Evolutionary conservation across 1,140 invertebrate genomes (phyloP).

Genomic region (Leptoteleia sp.): DNA sequence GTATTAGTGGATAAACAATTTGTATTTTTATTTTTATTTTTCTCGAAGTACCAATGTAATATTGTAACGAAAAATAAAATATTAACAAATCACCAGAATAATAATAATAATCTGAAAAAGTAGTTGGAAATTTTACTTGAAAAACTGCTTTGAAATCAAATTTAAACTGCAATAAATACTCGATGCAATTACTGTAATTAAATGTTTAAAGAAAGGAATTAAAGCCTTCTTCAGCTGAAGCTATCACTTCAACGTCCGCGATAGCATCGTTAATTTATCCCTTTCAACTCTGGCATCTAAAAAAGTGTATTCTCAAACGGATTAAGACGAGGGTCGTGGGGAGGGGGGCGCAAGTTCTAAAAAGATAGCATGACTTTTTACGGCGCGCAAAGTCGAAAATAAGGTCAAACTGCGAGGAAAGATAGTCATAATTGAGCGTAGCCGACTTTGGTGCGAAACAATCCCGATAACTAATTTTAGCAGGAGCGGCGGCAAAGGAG

Average conservation of each 20-base stretch:
- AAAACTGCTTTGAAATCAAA: neutral
- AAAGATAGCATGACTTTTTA: constrained; percentile 55
- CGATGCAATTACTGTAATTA: constrained; percentile 24
- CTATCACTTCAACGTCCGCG: constrained; percentile 21
- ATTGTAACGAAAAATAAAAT: too few species aligned
- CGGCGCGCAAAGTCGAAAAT: constrained; percentile 30
- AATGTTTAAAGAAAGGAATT: constrained; percentile 33
- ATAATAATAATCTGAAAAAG: too few species aligned
- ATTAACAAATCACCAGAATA: too few species aligned
- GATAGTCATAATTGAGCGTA: constrained; percentile 40
- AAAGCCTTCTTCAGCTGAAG: constrained; percentile 15
- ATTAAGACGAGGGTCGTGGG: too few species aligned
- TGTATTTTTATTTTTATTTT: too few species aligned
- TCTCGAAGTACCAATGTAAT: too few species aligned
- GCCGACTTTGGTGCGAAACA: constrained; percentile 60
- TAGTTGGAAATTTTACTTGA: too few species aligned
- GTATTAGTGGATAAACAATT: too few species aligned
- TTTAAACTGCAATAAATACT: constrained; percentile 10
- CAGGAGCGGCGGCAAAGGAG: constrained; percentile 43
- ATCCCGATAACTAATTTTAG: constrained; percentile 70
- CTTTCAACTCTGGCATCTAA: constrained; percentile 16
- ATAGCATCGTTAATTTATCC: constrained; percentile 29
- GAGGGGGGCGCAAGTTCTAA: constrained; percentile 19
- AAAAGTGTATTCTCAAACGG: constrained; percentile 40
- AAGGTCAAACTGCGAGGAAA: constrained; percentile 48